Conservation (phyloP, 1,140 invertebrate genomes). For the Drosophila setifemur region DNA sequence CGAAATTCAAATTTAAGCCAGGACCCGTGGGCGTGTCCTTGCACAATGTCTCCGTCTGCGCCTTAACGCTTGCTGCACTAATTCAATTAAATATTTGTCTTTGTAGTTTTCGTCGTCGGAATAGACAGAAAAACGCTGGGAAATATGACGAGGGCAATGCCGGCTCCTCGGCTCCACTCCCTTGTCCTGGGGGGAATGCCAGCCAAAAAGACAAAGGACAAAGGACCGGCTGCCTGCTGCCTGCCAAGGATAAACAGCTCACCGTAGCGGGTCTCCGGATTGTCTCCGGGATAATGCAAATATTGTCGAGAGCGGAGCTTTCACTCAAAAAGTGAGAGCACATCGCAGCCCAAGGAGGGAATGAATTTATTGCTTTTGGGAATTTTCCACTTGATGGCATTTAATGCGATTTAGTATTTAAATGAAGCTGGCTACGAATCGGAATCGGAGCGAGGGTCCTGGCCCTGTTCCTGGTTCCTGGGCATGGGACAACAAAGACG, state of each 20-base stretch:
- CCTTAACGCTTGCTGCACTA: slow-evolving; percentile 78
- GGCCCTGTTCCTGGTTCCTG: too few relatives aligned
- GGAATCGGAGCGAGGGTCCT: not conserved
- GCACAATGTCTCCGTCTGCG: slow-evolving; percentile 48
- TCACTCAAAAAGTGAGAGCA: slow-evolving; percentile 59
- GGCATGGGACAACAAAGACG: slow-evolving; percentile 66
- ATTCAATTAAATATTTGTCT: slow-evolving; percentile 81
- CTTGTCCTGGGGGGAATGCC: slow-evolving; percentile 21
- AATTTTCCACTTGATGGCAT: slow-evolving; percentile 81
- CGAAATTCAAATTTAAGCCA: slow-evolving; percentile 62
- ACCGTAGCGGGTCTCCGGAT: slow-evolving; percentile 9
- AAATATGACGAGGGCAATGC: slow-evolving; percentile 28
- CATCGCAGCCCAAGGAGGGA: slow-evolving; percentile 12
- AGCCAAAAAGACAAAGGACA: slow-evolving; percentile 53
- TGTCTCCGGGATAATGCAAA: slow-evolving; percentile 61
- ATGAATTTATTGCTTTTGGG: slow-evolving; percentile 80
- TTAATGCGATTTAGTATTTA: slow-evolving; percentile 81
- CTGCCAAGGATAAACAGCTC: slow-evolving; percentile 63
- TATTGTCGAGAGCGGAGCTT: slow-evolving; percentile 66
- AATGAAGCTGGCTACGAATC: slow-evolving; percentile 57
- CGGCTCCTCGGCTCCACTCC: not conserved
- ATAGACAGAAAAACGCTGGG: slow-evolving; percentile 3
- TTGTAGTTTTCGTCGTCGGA: slow-evolving; percentile 64
- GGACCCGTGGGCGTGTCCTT: slow-evolving; percentile 41
- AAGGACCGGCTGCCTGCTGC: slow-evolving; percentile 30